Conservation (phyloP, 1,140 invertebrate species). For the Scaptomyza montana region DNA sequence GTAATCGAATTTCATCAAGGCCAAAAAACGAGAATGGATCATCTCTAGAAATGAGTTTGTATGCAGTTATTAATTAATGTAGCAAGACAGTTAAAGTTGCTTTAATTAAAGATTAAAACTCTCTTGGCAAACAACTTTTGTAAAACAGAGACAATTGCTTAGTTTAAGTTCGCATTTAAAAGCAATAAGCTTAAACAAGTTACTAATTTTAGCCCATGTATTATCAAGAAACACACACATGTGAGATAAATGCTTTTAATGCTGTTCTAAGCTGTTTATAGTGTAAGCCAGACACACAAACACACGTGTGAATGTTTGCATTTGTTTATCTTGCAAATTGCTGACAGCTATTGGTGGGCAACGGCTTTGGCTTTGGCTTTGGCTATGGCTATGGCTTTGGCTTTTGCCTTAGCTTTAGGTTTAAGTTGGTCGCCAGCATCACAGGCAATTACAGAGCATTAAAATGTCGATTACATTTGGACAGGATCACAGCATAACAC, state of each 20-base stretch:
- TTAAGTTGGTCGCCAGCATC: conserved; percentile 9
- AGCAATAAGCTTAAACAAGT: too few species aligned
- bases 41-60: too few species aligned
- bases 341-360: conserved; percentile 39
- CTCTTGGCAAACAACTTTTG: too few species aligned
- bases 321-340: conserved; percentile 60
- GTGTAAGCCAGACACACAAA: conserved; percentile 42
- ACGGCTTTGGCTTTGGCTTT: neutral
- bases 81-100: too few species aligned
- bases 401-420: conserved; percentile 9
- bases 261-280: conserved; percentile 71
- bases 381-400: conserved; percentile 1
- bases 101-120: too few species aligned
- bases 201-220: conserved; percentile 9
- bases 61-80: too few species aligned
- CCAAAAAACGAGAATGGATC: too few species aligned
- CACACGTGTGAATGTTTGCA: conserved; percentile 1
- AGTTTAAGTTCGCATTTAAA: too few species aligned
- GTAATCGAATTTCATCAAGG: too few species aligned
- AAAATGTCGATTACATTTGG: conserved; percentile 46
- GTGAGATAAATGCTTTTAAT: conserved; percentile 24
- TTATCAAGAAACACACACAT: conserved; percentile 42
- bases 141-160: too few species aligned
- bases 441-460: conserved; percentile 55
- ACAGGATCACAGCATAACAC: conserved; percentile 7